Evolutionary conservation across 2,113 vertebrate genomes (phyloP), one percentile per base, ranked within the genome.

Genomic region (Ammodramus savannarum): DNA sequence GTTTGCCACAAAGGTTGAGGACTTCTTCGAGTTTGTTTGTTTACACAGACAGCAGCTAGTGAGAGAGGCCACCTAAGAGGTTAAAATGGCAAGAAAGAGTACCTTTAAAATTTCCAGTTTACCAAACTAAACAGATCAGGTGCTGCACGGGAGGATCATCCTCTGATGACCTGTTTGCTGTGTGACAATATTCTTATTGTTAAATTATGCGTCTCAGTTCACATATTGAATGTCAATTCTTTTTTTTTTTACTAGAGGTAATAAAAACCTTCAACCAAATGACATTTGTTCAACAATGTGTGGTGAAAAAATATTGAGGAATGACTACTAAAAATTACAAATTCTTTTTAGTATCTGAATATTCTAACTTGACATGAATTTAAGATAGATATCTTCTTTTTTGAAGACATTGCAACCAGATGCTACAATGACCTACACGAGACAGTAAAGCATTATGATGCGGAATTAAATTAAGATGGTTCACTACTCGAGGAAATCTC

Each of bases 41-140:
- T 96, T 97, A 77, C 69, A 95, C 25, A 55, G 36, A 62, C 87
- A 14, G 16, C 57, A 75, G 68, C 22, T 25, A 38, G 82, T 83
- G 89, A 95, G 94, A 96, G 95, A 94, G 62, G 73, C 49, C 49
- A 43, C 92, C 71, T 86, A 74, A 61, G 91, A 96, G 96, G 82
- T 39, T 77, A 61, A 72, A 81, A 68, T 36, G 82, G 78, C 74
- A 79, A 86, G 77, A 81, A 95, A 73, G 32, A 93, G 69, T 32
- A 86, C 39, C 46, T 94, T 93, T 57, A 95, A 89, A 92, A 89
- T 86, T 83, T 83, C 76, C 88, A 93, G 66, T 89, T 76, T 51
- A 66, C 54, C 52, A 72, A 80, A 87, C 88, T 71, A 76, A 94
- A 74, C 27, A 39, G 18, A 89, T 57, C 38, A 51, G 31, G 20